Base-by-base conservation (phyloP, 2,888 invertebrate genomes). In the Erannis defoliaria region DNA sequence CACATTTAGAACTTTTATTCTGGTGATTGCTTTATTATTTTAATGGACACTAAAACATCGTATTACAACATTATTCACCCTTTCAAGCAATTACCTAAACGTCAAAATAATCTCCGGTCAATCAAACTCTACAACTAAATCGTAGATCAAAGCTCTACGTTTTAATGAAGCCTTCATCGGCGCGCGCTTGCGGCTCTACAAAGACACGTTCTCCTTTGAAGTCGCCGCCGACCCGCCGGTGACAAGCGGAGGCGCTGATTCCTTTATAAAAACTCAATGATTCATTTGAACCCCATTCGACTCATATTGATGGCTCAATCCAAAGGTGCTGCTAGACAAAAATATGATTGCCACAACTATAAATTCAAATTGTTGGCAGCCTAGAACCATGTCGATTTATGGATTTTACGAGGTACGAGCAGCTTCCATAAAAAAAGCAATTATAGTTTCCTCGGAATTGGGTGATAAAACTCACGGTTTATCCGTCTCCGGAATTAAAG, bases 201-300 rank as follows among this genome's bases (percentile, higher is more conserved):
- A 88, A 89, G 88, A 68, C 68, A 64, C 63, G 67, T 46, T 45
- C 26, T 59, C 55, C 81, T 85, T 87, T 88, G 87, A 84, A 72
- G 79, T 79, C 63, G 79, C 88, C 85, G 85, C 73, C 71, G 68
- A 78, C 70, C 65, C 76, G 71, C 74, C 74, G 78, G 80, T 83
- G 90, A 89, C 87, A 89, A 73, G 83, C 78, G 71, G 81, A 90
- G 87, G 87, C 89, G 90, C 87, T 88, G 90, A 90, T 82, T 85
- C 86, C 82, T 89, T 85, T 87, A 90, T 90, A 92, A 93, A 90
- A 93, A 90, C 85, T 74, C 78, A 80, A 86, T 90, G 90, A 91
- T 91, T 91, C 91, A 92, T 88, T 80, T 80, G 76, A 62, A 67
- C 71, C 74, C 74, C 76, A 80, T 80, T 82, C 77, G 73, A 71